Percentiles rank a stretch among this genome's conserved stretches.
Evolutionary conservation across 2,888 invertebrate species (phyloP).

Genomic region (Nephrotoma appendiculata): DNA sequence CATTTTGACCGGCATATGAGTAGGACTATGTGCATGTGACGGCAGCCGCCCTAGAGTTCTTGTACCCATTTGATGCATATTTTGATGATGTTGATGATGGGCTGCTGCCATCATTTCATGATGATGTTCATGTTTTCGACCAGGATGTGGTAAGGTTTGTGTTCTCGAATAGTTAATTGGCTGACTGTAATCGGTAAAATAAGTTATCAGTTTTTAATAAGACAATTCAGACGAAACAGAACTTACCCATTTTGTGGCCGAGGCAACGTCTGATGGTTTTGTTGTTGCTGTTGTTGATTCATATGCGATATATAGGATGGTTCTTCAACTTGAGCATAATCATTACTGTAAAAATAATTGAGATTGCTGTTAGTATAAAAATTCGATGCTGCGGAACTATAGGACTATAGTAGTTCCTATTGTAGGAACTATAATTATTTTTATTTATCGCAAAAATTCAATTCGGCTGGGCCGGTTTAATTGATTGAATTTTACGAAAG

Average conservation of each 20-base stretch:
- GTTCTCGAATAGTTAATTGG: slow-evolving; percentile 26
- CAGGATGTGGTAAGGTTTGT: slow-evolving; percentile 29
- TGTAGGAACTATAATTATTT: too few species aligned
- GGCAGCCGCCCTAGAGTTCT: slow-evolving; percentile 55
- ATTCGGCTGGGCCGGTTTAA: too few species aligned
- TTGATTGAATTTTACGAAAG: too few species aligned
- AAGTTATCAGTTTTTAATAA: neutral
- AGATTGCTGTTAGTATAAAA: too few species aligned
- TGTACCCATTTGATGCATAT: slow-evolving; percentile 38
- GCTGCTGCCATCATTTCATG: slow-evolving; percentile 35
- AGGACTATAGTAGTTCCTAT: too few species aligned
- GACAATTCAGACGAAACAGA: neutral
- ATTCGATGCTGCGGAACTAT: too few species aligned
- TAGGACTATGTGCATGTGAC: slow-evolving; percentile 45
- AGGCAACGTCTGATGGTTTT: slow-evolving; percentile 36
- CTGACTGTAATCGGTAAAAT: neutral
- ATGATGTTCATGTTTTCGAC: slow-evolving; percentile 29
- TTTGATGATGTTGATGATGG: slow-evolving; percentile 27
- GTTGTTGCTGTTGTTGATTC: slow-evolving; percentile 28
- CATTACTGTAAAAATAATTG: slow-evolving; percentile 23
- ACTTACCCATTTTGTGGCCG: slow-evolving; percentile 34
- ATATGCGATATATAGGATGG: slow-evolving; percentile 39
- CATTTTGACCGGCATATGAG: slow-evolving; percentile 29
- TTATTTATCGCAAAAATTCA: too few species aligned
- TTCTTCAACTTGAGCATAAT: slow-evolving; percentile 71